Evolutionary conservation across 2,113 vertebrate genomes (phyloP).

Genomic region (Ellobius talpinus): DNA sequence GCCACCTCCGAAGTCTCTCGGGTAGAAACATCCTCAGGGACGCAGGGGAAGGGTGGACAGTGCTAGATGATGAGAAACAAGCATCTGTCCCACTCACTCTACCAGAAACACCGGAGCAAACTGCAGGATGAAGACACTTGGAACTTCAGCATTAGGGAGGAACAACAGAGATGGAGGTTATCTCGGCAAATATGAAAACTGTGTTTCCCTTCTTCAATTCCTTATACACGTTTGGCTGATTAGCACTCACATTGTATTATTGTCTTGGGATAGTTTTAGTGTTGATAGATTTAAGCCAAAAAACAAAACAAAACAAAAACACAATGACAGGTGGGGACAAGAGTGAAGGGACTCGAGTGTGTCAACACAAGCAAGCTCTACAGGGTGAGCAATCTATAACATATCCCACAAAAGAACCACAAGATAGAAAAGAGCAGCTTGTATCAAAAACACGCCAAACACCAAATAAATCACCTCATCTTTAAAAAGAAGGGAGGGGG

Average conservation of each 20-base stretch:
- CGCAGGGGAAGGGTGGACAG: background rate
- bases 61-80: background rate
- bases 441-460: background rate
- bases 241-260: background rate
- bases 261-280: background rate
- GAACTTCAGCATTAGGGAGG: background rate
- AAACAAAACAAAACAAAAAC: background rate
- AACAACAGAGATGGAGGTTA: background rate
- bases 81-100: background rate
- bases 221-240: background rate
- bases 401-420: background rate
- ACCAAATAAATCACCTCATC: no score
- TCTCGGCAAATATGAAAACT: background rate
- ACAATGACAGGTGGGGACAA: background rate
- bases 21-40: background rate
- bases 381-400: background rate
- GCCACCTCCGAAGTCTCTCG: no score
- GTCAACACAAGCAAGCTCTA: background rate
- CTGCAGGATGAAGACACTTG: background rate
- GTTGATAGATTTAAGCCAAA: background rate
- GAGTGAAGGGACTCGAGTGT: background rate
- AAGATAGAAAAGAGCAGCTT: background rate
- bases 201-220: background rate
- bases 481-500: no score
- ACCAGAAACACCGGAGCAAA: background rate